Conservation (phyloP, 2,113 vertebrate species). For the Lonchura striata region DNA sequence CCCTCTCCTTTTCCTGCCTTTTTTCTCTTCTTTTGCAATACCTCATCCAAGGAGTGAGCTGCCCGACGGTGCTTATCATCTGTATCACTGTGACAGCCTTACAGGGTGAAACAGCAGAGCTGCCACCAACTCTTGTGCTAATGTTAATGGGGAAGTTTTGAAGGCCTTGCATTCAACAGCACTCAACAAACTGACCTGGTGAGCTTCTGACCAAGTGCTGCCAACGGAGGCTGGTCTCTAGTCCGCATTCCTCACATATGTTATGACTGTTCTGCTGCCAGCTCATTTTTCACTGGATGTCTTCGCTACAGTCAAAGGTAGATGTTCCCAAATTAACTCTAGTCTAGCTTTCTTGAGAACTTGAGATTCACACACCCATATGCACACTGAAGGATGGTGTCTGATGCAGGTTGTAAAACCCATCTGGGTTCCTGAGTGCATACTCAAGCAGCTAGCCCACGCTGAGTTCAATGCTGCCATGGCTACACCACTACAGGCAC, state of each 20-base stretch:
- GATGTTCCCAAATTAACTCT: not conserved
- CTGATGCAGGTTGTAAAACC: not conserved
- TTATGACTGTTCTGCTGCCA: not conserved
- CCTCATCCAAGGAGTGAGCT: not conserved
- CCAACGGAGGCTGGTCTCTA: not conserved
- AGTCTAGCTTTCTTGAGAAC: not conserved
- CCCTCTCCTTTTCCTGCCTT: not conserved
- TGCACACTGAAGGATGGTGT: not conserved
- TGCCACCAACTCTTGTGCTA: accelerated
- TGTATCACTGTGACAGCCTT: not conserved
- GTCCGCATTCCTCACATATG: accelerated
- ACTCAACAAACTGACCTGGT: not conserved
- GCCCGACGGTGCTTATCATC: accelerated
- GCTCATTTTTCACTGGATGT: not conserved
- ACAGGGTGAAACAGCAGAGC: accelerated
- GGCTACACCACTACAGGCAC: not conserved
- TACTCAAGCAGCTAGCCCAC: not conserved
- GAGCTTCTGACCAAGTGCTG: not conserved
- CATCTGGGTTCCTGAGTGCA: not conserved
- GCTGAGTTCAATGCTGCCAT: not conserved
- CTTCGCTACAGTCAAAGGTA: not conserved
- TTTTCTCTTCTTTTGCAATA: too few relatives aligned
- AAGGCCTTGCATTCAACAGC: not conserved
- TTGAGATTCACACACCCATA: not conserved
- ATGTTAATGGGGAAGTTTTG: not conserved